phyloP scores from a whole-genome alignment of 2,113 vertebrate species.

The Ivindomyrus marchei region DNA sequence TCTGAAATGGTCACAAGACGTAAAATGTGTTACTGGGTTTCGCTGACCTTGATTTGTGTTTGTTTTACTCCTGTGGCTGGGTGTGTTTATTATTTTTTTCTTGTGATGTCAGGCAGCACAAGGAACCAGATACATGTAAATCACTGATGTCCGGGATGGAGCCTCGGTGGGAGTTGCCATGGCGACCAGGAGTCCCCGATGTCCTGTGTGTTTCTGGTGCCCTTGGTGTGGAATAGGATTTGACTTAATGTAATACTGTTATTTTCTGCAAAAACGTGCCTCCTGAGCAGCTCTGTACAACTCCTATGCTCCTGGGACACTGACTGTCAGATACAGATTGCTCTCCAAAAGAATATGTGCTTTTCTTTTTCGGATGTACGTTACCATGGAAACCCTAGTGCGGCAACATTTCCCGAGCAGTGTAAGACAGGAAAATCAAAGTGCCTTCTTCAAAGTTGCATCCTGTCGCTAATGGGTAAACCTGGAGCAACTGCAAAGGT shows the following conservation, averaged over 20 bases:
- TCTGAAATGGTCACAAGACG: background rate
- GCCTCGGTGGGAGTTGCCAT: slow-evolving; percentile 6
- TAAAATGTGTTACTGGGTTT: background rate
- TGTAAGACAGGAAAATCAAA: slow-evolving; percentile 13
- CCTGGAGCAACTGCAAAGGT: background rate
- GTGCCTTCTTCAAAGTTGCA: slow-evolving; percentile 5
- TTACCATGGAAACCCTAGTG: slow-evolving; percentile 38
- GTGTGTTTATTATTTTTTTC: background rate
- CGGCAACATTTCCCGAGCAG: slow-evolving; percentile 17
- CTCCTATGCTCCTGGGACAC: slow-evolving; percentile 14
- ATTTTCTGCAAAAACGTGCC: slow-evolving; percentile 10
- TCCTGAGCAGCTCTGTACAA: background rate
- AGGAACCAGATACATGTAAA: slow-evolving; percentile 14
- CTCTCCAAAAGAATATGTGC: slow-evolving; percentile 9
- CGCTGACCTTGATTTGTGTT: background rate
- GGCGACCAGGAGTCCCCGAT: background rate
- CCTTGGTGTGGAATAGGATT: background rate
- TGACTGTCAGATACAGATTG: slow-evolving; percentile 23
- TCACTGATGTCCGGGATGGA: slow-evolving; percentile 7
- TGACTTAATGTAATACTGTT: background rate
- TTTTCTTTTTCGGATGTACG: slow-evolving; percentile 26
- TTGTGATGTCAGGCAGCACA: slow-evolving; percentile 8
- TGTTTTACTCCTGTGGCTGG: background rate
- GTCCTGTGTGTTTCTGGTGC: background rate
- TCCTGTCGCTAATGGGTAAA: background rate